Base-by-base conservation (phyloP, 2,113 vertebrate species). In the Entomyzon cyanotis region DNA sequence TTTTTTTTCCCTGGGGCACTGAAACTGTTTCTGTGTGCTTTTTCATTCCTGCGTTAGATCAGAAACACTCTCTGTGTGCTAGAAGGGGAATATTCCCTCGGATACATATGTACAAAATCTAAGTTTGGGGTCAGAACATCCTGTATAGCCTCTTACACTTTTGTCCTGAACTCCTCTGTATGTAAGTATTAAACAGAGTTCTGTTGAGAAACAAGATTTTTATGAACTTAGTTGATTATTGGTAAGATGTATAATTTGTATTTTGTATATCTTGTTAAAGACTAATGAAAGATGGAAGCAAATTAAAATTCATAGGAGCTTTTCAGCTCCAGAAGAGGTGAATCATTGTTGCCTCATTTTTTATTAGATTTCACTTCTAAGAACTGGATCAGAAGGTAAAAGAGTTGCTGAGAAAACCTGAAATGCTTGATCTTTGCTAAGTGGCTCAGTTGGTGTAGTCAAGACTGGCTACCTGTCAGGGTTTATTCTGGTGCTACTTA, bases 341-440 rank as follows among this genome's bases (percentile, higher is more conserved):
- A 84, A 28, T 81, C 17, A 41, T 4, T 24, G 8, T 55, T 73
- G 23, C 25, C 20, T 70, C 5, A 19, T 49, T 80, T 79, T 69
- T 77, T 31, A 47, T 12, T 52, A 22, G 11, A 31, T 65, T 59
- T 91, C 2, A 88, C 67, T 59, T 22, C 14, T 28, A 22, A 90
- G 53, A 60, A 60, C 19, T 53, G 46, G 8, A 74, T 47, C 0
- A 0, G 22, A 31, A 78, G 52, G 27, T 52, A 9, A 19, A 31
- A 49, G 28, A 69, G 3, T n/a, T 87, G 5, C 31, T 39, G 44
- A 55, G 39, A 71, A 89, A 87, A 82, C 5, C 12, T 35, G 17
- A 82, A 67, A 23, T 16, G 25, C 37, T 91, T 84, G 46, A 41
- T 50, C 18, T 70, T 91, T 84, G 14, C 55, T 58, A 42, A 1